Evolutionary conservation across 2,113 vertebrate species (phyloP), one percentile per base, ranked within the genome.

Genomic region (Ammodytes dubius): DNA sequence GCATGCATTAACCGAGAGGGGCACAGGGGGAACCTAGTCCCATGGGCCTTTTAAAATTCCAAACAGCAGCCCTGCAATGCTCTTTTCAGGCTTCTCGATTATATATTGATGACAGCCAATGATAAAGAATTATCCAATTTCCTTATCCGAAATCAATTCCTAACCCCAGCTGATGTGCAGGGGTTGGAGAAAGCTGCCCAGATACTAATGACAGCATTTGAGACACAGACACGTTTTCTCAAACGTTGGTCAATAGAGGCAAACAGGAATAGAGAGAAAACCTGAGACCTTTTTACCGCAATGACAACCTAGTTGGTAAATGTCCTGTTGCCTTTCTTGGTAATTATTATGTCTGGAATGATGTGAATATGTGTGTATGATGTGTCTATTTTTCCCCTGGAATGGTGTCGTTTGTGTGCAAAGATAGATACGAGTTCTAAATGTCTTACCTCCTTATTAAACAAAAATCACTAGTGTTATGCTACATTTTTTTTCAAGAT

Each of bases 91-190:
- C 84, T 86, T 93, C 89, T 73, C 85, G 91, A 92, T 91, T 77
- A 90, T 89, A 87, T 88, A 92, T 79, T 84, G 88, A 93, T 90
- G 86, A 87, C 83, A 86, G 81, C 77, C 66, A 67, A 74, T 91
- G 88, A 93, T 89, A 91, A 91, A 92, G 2, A 91, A 92, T 87
- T 70, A 93, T 79, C 84, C 87, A 91, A 90, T 93, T 90, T 86
- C 72, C 72, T 65, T 81, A 89, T 75, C 82, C 72, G 86, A 88
- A 93, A 93, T 94, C 93, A 93, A 94, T 93, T 84, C 61, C 39
- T 57, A 60, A 49, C 81, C 58, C 80, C 72, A 75, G 27, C 59
- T 82, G 82, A 86, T n/a, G 70, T 56, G 11, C 75, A 65, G 74
- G 45, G 60, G 50, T 52, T 43, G 74, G 70, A 11, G 3, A 88